Base-by-base conservation (phyloP, 2,888 invertebrate species). In the Sinodicranocentrus sp. region DNA sequence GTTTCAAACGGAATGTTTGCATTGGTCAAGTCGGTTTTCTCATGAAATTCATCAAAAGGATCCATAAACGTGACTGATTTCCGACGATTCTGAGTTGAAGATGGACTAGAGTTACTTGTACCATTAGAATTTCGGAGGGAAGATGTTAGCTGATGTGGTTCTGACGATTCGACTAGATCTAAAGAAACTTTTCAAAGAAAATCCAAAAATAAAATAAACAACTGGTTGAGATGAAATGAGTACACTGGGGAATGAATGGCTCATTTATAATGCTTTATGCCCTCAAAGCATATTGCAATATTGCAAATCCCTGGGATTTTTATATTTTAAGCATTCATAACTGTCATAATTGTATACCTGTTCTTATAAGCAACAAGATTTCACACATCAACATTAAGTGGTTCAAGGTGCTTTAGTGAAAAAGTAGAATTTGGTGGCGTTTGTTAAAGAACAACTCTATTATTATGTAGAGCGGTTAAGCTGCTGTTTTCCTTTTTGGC, bases 31-130 rank as follows among this genome's bases (percentile, higher is more conserved):
- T 13, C 44, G 1, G n/a, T 19, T 39, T 25, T 28, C 15, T 63
- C 54, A 21, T 67, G 19, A 59, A 59, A 48, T n/a, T 80, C 73
- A 57, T 80, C 67, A 67, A 73, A 73, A 0, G 73, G 80, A 23
- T 80, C 80, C 26, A 80, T 10, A 15, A 80, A 80, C 17, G 80
- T 73, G 10, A 80, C 80, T 5, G 80, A 80, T 65, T 80, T 80
- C 28, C 78, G 39, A 0, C 73, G 54, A 26, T 25, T 19, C 21
- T 61, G 57, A 5, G 21, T 19, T 2, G 43, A 1, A 17, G 19
- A 25, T 21, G n/a, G 17, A n/a, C n/a, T n/a, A 6, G 19, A 3
- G 15, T 28, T 57, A n/a, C 2, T n/a, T n/a, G 21, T 8, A 39
- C 39, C 33, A 33, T 17, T 3, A 15, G 28, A 43, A 43, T 15